Evolutionary conservation across 2,888 invertebrate species (phyloP).

Genomic region (Hypomecis punctinalis): DNA sequence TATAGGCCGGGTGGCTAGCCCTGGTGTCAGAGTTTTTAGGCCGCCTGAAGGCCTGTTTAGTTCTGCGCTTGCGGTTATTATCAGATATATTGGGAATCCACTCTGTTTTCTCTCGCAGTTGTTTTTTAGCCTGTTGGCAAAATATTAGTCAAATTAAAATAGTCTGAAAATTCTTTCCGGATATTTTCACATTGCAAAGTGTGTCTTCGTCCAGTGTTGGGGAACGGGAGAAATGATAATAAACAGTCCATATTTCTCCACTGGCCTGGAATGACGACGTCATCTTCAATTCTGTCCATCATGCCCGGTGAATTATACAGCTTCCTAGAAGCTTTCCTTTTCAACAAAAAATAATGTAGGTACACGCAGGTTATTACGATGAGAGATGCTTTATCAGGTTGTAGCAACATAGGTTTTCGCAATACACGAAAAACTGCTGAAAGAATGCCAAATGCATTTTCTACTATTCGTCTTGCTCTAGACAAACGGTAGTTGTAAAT

Average conservation of each 20-base stretch:
- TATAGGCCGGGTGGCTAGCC: too few relatives aligned
- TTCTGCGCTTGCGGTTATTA: not conserved
- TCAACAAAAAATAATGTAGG: constrained; percentile 44
- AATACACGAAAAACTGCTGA: constrained; percentile 31
- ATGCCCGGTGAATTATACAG: constrained; percentile 36
- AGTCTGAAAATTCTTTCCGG: constrained; percentile 37
- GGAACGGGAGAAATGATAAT: constrained; percentile 39
- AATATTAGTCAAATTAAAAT: constrained; percentile 38
- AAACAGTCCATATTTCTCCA: constrained; percentile 40
- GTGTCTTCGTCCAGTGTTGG: constrained; percentile 39
- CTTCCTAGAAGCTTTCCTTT: constrained; percentile 27
- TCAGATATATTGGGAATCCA: not conserved
- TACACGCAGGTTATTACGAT: constrained; percentile 44
- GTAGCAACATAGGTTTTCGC: constrained; percentile 39
- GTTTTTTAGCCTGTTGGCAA: constrained; percentile 11
- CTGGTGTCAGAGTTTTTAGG: too few relatives aligned
- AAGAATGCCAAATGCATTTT: constrained; percentile 36
- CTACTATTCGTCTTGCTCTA: constrained; percentile 35
- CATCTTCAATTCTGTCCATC: constrained; percentile 41
- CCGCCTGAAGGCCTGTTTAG: too few relatives aligned
- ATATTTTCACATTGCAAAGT: constrained; percentile 26
- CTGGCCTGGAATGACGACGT: constrained; percentile 40
- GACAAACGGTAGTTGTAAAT: constrained; percentile 29
- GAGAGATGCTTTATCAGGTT: constrained; percentile 45
- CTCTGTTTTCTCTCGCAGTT: not conserved